Conservation (phyloP, 37 sponge, comb jelly and placozoan genomes). For the Chondrilla cf. caribensis region DNA sequence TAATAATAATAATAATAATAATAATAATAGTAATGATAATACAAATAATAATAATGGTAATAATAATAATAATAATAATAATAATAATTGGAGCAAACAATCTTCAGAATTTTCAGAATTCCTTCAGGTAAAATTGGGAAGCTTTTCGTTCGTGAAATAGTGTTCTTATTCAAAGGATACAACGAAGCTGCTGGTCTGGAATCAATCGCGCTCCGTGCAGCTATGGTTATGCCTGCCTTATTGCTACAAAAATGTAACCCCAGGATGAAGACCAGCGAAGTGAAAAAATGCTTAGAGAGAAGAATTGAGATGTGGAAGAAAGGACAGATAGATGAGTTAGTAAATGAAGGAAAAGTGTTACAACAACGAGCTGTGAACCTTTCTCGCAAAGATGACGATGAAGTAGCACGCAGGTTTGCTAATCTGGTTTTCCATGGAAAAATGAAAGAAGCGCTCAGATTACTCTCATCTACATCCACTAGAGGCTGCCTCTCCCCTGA, state of each 20-base stretch:
- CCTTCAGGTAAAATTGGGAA: too few relatives aligned
- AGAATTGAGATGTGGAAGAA: constrained; percentile 5
- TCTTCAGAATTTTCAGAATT: background rate
- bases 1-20: too few relatives aligned
- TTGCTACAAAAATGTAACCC: background rate
- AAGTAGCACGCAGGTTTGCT: background rate
- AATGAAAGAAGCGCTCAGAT: background rate
- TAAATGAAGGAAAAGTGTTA: background rate
- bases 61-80: too few relatives aligned
- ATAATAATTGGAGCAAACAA: too few relatives aligned
- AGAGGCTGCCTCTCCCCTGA: background rate
- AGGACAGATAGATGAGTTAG: background rate
- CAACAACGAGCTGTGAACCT: background rate
- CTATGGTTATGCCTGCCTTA: too few relatives aligned
- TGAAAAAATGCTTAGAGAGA: constrained; percentile 5
- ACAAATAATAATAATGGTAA: too few relatives aligned
- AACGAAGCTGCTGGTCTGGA: too few relatives aligned
- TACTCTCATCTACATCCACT: background rate
- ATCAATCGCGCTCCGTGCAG: too few relatives aligned
- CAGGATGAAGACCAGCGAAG: background rate
- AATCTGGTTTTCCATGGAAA: background rate
- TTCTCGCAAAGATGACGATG: background rate
- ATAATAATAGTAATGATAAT: too few relatives aligned
- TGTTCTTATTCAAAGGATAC: too few relatives aligned
- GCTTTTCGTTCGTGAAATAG: too few relatives aligned